Base-by-base conservation (phyloP, 2,888 invertebrate genomes). In the Stenichneumon culpator region DNA sequence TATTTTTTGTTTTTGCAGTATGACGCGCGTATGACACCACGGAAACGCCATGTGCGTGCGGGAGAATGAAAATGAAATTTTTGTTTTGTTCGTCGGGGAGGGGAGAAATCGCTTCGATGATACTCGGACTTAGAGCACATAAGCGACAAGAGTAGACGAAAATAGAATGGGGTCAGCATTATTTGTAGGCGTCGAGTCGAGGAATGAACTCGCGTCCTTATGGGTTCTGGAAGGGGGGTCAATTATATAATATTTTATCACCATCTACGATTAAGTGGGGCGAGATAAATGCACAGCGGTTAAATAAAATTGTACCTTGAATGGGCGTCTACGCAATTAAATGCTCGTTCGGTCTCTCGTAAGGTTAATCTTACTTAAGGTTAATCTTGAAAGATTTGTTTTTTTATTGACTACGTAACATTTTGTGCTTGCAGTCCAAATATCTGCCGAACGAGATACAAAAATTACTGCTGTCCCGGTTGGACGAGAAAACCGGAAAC, bases 381-480 rank as follows among this genome's bases (percentile, higher is more conserved):
- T 63, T n/a, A 3, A 32, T 63, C 32, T 28, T 28, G n/a, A 2
- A 7, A n/a, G 22, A 52, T 83, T 81, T 82, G 3, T 47, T 72
- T 75, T 86, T 63, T 84, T 79, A n/a, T 50, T 69, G 67, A 36
- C n/a, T 25, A 22, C 60, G 67, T 36, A 68, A 72, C 44, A 54
- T 68, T 52, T 72, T 63, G 50, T 87, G 77, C 79, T 91, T 96
- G 19, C 95, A 98, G 97, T 77, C 97, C 97, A 2, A 97, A 98
- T 94, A 96, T 97, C 72, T 98, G 98, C 93, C 96, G 97, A 90
- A 96, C 96, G 85, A 95, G 97, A 88, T 95, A 96, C 92, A 95
- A 96, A 92, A 96, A 96, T 92, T 96, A 96, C 93, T 98, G 98
- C 94, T 98, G 98, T 94, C 97, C 97, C 2, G 98, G 98, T 16